Evolutionary conservation across 2,888 invertebrate species (phyloP), one percentile per base, ranked within the genome.

Genomic region (Orthonychiurus folsomi): DNA sequence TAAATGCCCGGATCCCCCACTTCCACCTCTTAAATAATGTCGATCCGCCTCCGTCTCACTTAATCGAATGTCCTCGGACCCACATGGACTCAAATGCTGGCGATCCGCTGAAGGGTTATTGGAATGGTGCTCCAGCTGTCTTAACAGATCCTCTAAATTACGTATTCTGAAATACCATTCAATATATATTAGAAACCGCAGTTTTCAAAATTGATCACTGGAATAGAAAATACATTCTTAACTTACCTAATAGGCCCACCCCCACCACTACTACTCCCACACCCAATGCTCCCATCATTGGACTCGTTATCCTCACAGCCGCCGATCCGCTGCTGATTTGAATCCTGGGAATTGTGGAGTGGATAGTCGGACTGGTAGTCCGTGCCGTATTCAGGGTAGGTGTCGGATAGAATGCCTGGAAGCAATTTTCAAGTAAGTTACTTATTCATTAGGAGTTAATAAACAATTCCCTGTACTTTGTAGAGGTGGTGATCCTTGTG

Each of bases 1-100:
- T 25, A 68, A 63, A 55, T 73, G 70, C 37, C 64, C 68, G 55
- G 73, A 73, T 59, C 91, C 91, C 79, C 88, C 83, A 79, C 89
- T 83, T 9, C 9, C 5, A 12, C 56, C 56, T 26, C 56, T 25
- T n/a, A 20, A 21, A 79, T 89, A 90, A 78, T 89, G 89, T 62
- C 92, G 84, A 77, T 93, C 92, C 60, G 87, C 87, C 77, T 93
- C 93, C 59, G 88, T 87, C 79, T 93, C 93, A 62, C 91, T 90
- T 84, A 88, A 86, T 47, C 76, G 71, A 75, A 92, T 89, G 75
- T 93, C 93, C 77, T 92, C 92, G 21, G 91, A 91, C 66, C 90
- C 92, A 73, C 89, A 88, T 59, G 92, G 92, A 76, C 90, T 91
- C 87, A 90, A 89, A 78, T 90, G 89, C 78, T 90, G 89, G 67